A percentile compares a stretch with the other conserved stretches of the same genome.
phyloP scores from a whole-genome alignment of 2,113 vertebrate genomes.

The Tragelaphus buxtoni region DNA sequence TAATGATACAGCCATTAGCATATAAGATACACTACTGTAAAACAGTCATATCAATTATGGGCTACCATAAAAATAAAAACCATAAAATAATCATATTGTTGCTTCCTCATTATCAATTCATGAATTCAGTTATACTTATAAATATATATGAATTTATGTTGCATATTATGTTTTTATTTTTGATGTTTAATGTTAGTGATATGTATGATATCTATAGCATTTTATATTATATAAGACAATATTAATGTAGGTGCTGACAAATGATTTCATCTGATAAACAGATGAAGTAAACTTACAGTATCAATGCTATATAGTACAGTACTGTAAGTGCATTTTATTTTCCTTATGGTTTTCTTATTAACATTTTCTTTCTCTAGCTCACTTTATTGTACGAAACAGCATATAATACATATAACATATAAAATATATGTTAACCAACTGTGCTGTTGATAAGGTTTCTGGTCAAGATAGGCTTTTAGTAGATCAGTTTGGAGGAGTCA shows the following conservation, averaged over 20 bases:
- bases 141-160: not conserved
- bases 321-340: not conserved
- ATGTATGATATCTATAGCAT: not conserved
- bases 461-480: not conserved
- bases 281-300: not conserved
- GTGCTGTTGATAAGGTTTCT: not conserved
- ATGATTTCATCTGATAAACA: not conserved
- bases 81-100: not conserved
- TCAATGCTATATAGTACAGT: not conserved
- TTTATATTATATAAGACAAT: not conserved
- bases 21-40: not conserved
- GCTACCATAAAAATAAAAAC: not conserved
- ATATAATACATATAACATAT: not conserved
- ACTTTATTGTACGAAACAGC: not conserved
- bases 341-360: not conserved
- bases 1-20: not conserved
- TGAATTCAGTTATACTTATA: not conserved
- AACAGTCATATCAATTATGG: not conserved
- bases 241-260: not conserved
- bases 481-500: not conserved
- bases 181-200: not conserved
- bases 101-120: not conserved
- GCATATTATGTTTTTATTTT: not conserved
- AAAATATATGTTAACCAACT: not conserved
- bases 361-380: not conserved